Conservation (phyloP, 2,113 vertebrate genomes). For the Tetraodon nigroviridis region DNA sequence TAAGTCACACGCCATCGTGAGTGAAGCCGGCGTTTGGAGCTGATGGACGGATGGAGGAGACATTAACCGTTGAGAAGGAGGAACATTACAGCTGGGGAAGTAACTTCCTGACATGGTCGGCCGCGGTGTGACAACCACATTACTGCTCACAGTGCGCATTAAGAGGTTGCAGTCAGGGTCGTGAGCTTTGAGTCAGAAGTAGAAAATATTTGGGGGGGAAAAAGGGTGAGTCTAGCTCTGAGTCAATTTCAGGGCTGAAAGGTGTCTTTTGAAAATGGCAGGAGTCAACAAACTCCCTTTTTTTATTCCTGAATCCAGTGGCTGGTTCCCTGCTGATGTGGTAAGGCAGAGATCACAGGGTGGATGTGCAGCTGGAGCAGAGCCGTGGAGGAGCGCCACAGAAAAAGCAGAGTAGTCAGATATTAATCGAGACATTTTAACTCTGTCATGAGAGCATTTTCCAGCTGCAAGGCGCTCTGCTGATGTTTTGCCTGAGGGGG, state of each 20-base stretch:
- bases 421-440: slow-evolving; percentile 66
- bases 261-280: too few species aligned
- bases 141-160: background rate
- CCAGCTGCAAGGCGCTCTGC: slow-evolving; percentile 46
- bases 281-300: too few species aligned
- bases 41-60: slow-evolving; percentile 52
- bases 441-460: slow-evolving; percentile 62
- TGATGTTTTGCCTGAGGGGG: slow-evolving; percentile 65
- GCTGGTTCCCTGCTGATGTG: background rate
- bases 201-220: too few species aligned
- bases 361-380: slow-evolving; percentile 31
- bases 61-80: slow-evolving; percentile 37
- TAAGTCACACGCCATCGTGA: slow-evolving; percentile 54
- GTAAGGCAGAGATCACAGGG: slow-evolving; percentile 30
- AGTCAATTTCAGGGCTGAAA: too few species aligned
- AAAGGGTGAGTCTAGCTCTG: too few species aligned
- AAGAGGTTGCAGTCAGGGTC: background rate
- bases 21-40: slow-evolving; percentile 34
- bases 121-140: background rate
- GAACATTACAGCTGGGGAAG: slow-evolving; percentile 23
- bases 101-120: slow-evolving; percentile 22
- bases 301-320: slow-evolving; percentile 5
- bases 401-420: slow-evolving; percentile 45
- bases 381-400: slow-evolving; percentile 20
- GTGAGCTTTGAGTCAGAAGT: too few species aligned